Evolutionary conservation across 2,888 invertebrate genomes (phyloP).

Genomic region (Auanema freiburgensis): DNA sequence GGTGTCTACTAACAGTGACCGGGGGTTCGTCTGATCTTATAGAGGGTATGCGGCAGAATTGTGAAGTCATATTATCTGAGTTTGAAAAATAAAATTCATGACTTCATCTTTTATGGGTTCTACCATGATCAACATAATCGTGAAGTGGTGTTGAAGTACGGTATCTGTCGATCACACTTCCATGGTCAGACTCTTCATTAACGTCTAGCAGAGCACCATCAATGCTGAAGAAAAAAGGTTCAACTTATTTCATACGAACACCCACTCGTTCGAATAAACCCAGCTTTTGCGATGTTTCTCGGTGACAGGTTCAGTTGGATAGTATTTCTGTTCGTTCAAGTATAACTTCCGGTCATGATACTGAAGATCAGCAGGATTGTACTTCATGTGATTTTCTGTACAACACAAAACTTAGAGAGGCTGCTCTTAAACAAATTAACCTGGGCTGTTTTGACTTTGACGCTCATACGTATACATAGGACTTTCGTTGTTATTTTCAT

Average conservation of each 20-base stretch:
- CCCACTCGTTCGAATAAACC: no score
- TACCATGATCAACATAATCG: neutral
- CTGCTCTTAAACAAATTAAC: no score
- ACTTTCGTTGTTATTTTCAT: neutral
- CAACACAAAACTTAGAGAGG: no score
- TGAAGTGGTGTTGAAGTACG: neutral
- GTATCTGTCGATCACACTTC: neutral
- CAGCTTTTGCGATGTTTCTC: no score
- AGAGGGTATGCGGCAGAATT: neutral
- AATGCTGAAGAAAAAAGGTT: neutral
- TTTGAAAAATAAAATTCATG: neutral
- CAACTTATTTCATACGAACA: no score
- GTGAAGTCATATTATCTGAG: neutral
- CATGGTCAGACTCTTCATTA: neutral
- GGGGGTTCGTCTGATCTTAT: neutral
- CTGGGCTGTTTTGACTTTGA: no score
- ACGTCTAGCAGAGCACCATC: neutral
- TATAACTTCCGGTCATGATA: no score
- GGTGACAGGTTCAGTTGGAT: no score
- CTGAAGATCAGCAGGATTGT: no score
- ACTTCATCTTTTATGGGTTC: neutral
- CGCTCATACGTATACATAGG: neutral
- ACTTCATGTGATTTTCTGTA: no score
- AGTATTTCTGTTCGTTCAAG: no score
- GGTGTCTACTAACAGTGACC: neutral